Percentiles rank a stretch among this genome's conserved stretches.
These are phyloP conservation scores for Graptemys geographica DNA, from an alignment of 2,797 vertebrate species.

Conservation along the genomic window DNA sequence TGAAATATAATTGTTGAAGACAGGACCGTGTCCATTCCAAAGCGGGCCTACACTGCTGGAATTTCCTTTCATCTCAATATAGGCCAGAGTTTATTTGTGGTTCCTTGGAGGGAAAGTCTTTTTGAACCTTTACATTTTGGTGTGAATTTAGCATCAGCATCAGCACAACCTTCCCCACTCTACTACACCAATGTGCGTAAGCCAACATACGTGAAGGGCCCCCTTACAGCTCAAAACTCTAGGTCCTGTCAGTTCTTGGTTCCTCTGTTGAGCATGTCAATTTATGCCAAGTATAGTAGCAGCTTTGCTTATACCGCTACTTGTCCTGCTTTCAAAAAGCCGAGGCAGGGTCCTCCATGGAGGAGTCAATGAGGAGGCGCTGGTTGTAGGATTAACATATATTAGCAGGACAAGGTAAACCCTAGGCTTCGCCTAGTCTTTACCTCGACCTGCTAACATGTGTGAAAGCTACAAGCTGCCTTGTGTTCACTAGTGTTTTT, in stretches of 20 bases:
- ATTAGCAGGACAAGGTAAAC: neutral
- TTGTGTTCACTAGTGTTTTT: neutral
- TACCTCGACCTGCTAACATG: neutral
- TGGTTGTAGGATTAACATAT: neutral
- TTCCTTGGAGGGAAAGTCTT: neutral
- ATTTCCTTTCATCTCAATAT: neutral
- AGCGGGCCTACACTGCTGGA: neutral
- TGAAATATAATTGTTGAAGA: neutral
- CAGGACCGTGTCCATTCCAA: neutral
- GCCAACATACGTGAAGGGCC: neutral
- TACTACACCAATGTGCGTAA: neutral
- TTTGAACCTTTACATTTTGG: neutral
- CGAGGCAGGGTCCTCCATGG: neutral
- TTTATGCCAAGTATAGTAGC: neutral
- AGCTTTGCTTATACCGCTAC: neutral
- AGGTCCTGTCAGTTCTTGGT: neutral
- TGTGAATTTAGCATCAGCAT: neutral
- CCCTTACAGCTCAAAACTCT: neutral
- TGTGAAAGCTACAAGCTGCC: rapidly evolving
- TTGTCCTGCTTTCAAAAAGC: neutral
- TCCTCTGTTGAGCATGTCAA: neutral
- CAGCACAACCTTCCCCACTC: neutral
- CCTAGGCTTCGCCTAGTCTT: neutral
- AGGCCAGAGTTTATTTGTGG: neutral
- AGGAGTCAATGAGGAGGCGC: neutral